Evolutionary conservation across 1,140 invertebrate genomes (phyloP), one percentile per base, ranked within the genome.

Genomic region (Calycopis cecrops): DNA sequence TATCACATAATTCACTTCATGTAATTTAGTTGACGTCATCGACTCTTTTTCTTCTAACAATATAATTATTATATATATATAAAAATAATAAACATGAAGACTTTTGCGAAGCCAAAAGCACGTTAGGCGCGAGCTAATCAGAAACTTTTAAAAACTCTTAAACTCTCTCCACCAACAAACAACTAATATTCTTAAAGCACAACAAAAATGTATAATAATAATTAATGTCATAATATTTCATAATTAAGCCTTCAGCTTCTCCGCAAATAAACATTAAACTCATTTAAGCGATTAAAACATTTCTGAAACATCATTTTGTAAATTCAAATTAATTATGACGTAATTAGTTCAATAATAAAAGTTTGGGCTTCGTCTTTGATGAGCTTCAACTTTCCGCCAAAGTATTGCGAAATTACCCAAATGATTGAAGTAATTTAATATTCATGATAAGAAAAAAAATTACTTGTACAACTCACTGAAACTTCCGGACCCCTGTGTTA

Each of bases 351-450:
- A 44, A 16, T 44, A 44, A 44, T 44, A 16, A 12, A 14, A 40
- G 14, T 40, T 44, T 17, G 40, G 9, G 9, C 40, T 44, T 44
- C 16, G 12, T 40, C 40, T 44, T 16, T 44, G 12, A 44, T 44
- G 40, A 44, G 40, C 14, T 44, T 44, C 16, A n/a, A 14, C 9
- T 14, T n/a, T 40, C 38, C 40, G 40, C 9, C 40, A 12, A 44
- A 16, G 14, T 44, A 16, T 44, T 44, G 14, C 38, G 14, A 44
- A 44, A 44, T 16, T 16, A 44, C 14, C 16, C 40, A 44, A 44
- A 44, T 44, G 9, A 44, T 44, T 17, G 40, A 44, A 17, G 14
- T 16, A 44, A 44, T 44, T 44, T 44, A 14, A 44, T 44, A 44
- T 44, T 44, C 40, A 44, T 44, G 40, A 44, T 17, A 16, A 44